These are phyloP conservation scores for Naja naja DNA, from an alignment of 2,113 vertebrate genomes.

Conservation along the genomic window DNA sequence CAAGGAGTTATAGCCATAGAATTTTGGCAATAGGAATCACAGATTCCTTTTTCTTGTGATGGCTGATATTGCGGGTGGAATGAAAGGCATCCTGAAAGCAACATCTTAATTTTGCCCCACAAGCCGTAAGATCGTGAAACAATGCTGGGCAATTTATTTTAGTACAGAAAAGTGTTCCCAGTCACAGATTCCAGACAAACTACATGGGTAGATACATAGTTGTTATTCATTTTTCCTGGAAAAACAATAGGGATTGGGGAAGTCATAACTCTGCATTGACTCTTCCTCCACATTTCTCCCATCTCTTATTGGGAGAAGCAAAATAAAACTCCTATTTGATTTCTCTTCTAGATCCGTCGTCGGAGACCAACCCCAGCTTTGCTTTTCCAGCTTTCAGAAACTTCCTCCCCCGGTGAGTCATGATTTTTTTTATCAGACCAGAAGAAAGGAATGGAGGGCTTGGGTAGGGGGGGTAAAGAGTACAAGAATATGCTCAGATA, in stretches of 20 bases:
- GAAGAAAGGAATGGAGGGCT: not conserved
- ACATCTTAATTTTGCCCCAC: not conserved
- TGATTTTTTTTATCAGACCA: not conserved
- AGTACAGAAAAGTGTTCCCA: not conserved
- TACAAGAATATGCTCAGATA: not conserved
- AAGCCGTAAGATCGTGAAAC: not conserved
- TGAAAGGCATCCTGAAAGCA: not conserved
- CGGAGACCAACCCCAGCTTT: conserved; percentile 91
- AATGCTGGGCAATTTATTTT: not conserved
- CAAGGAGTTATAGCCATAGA: not conserved
- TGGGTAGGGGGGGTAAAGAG: not conserved
- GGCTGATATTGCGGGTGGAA: not conserved
- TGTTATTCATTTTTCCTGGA: not conserved
- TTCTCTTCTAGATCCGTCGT: conserved; percentile 79
- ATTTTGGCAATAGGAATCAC: not conserved
- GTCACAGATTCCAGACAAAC: not conserved
- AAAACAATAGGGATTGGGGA: not conserved
- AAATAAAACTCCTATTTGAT: not conserved
- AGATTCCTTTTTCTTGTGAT: not conserved
- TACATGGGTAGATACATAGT: not conserved
- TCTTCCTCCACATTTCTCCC: not conserved
- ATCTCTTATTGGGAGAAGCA: not conserved
- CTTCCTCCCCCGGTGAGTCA: conserved; percentile 85
- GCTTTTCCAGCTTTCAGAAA: conserved; percentile 88
- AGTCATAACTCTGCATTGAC: not conserved